Evolutionary conservation across 2,113 vertebrate genomes (phyloP).

Genomic region (Copsychus sechellarum): DNA sequence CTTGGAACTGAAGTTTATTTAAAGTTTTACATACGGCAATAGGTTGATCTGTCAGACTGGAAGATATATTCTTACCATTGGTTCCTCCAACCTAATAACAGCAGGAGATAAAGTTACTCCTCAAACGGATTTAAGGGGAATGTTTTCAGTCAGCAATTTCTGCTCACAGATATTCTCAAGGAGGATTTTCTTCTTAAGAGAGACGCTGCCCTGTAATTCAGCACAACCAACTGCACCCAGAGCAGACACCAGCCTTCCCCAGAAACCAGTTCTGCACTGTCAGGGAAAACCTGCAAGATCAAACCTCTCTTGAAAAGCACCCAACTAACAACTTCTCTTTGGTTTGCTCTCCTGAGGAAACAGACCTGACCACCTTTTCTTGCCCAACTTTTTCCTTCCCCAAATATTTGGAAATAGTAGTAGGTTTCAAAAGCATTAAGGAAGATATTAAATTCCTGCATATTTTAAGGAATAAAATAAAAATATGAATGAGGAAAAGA

Average conservation of each 20-base stretch:
- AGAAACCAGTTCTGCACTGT: not conserved
- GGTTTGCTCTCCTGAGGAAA: not conserved
- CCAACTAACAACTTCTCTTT: not conserved
- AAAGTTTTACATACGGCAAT: conserved; percentile 80
- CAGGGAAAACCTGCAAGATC: not conserved
- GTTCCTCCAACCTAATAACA: conserved; percentile 79
- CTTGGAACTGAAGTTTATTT: conserved; percentile 67
- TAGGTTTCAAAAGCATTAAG: not conserved
- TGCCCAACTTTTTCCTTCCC: not conserved
- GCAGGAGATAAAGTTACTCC: conserved; percentile 75
- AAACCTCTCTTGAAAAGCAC: not conserved
- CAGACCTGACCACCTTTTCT: not conserved
- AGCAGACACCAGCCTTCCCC: not conserved
- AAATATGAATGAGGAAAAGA: not conserved
- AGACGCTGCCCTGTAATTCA: not conserved
- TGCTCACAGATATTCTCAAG: not conserved
- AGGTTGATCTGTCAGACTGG: conserved; percentile 78
- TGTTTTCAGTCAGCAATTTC: not conserved
- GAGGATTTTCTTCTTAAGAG: not conserved
- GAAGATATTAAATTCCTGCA: not conserved
- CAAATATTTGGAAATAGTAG: not conserved
- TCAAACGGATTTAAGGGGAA: conserved; percentile 12
- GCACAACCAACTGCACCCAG: not conserved
- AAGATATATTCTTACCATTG: conserved; percentile 75
- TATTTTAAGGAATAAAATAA: not conserved